Evolutionary conservation across 2,113 vertebrate genomes (phyloP).

Genomic region (Coturnix japonica): DNA sequence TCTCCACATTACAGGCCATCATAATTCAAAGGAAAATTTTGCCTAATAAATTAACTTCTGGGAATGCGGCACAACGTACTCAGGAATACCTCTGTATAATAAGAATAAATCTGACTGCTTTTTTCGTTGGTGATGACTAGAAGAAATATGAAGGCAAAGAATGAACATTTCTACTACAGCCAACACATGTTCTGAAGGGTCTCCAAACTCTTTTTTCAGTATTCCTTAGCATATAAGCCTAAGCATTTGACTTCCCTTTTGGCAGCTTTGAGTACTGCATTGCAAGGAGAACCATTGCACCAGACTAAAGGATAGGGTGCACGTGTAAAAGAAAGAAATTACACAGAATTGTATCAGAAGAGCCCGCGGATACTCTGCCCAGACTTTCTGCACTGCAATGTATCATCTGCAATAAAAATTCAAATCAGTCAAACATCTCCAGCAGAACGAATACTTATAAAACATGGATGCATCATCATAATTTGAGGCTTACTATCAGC

Average conservation of each 20-base stretch:
- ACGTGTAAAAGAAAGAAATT: not conserved
- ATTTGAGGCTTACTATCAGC: slow-evolving; percentile 75
- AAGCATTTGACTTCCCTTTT: slow-evolving; percentile 28
- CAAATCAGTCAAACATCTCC: slow-evolving; percentile 73
- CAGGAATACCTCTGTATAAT: slow-evolving; percentile 17
- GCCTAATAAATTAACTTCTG: slow-evolving; percentile 65
- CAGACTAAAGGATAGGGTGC: not conserved
- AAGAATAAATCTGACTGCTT: slow-evolving; percentile 35
- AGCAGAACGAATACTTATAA: slow-evolving; percentile 66
- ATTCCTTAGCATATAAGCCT: not conserved
- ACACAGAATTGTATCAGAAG: slow-evolving; percentile 42
- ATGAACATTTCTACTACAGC: not conserved
- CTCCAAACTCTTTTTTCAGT: slow-evolving; percentile 11
- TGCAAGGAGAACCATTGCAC: not conserved
- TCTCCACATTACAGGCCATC: slow-evolving; percentile 5
- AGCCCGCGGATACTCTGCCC: slow-evolving; percentile 29
- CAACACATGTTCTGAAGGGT: not conserved
- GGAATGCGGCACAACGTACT: not conserved
- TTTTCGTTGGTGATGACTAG: slow-evolving; percentile 41
- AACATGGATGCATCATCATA: slow-evolving; percentile 68
- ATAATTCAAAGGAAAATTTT: slow-evolving; percentile 58
- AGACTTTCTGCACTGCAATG: slow-evolving; percentile 63
- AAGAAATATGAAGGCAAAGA: slow-evolving; percentile 38
- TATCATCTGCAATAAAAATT: slow-evolving; percentile 76
- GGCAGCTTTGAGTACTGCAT: not conserved